Conservation (phyloP, 2,888 invertebrate species). For the Xanthia togata region DNA sequence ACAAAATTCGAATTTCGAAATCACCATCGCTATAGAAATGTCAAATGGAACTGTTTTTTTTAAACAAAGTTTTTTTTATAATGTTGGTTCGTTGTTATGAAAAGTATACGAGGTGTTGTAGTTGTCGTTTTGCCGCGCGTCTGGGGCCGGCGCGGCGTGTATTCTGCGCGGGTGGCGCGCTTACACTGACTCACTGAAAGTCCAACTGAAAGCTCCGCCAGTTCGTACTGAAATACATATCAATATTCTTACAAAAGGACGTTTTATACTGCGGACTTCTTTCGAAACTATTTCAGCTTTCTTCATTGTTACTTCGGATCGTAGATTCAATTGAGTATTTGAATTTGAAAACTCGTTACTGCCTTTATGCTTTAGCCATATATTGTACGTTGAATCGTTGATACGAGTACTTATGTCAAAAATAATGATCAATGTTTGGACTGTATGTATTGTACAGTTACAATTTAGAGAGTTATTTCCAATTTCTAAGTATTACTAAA, state of each 20-base stretch:
- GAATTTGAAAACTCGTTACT: constrained; percentile 18
- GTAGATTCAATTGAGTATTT: constrained; percentile 33
- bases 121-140: constrained; percentile 44
- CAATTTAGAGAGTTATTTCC: constrained; percentile 4
- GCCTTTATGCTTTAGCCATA: neutral
- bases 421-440: neutral
- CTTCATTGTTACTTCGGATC: constrained; percentile 19
- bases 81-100: constrained; percentile 54
- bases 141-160: constrained; percentile 62
- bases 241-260: constrained; percentile 57
- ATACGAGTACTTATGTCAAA: neutral
- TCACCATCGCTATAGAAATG: constrained; percentile 14
- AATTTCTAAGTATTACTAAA: neutral
- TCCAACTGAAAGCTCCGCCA: constrained; percentile 60
- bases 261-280: constrained; percentile 43
- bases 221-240: constrained; percentile 57
- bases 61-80: constrained; percentile 15
- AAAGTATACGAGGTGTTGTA: constrained; percentile 48
- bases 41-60: constrained; percentile 29
- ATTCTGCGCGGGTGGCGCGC: constrained; percentile 65
- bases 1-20: constrained; percentile 26
- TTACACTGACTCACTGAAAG: constrained; percentile 63
- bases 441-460: neutral
- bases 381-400: neutral
- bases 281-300: constrained; percentile 48